A percentile compares a stretch with the other conserved stretches of the same genome.
Conservation (phyloP, 2,113 vertebrate genomes). For the Elgaria multicarinata region DNA sequence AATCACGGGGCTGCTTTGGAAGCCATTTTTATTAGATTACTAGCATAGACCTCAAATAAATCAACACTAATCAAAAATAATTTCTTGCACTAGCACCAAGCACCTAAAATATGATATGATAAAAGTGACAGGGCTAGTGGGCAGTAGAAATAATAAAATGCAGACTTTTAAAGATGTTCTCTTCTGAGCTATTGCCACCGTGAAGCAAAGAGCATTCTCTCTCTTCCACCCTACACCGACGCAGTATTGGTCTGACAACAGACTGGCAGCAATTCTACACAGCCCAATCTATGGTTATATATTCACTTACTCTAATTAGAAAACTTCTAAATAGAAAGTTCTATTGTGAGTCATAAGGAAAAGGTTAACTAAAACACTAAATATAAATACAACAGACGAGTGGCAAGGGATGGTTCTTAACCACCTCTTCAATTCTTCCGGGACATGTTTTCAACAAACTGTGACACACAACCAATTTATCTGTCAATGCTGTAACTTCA, state of each 20-base stretch:
- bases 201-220: background rate
- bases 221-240: background rate
- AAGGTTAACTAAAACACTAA: background rate
- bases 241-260: background rate
- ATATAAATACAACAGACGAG: slow-evolving; percentile 9
- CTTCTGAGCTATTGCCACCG: background rate
- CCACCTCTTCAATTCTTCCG: background rate
- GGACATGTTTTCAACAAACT: background rate
- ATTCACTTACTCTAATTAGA: slow-evolving; percentile 16
- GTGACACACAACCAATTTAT: background rate
- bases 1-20: background rate
- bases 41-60: background rate
- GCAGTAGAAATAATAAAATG: slow-evolving; percentile 12
- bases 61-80: background rate
- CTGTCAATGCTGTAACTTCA: background rate
- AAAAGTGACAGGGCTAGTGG: background rate
- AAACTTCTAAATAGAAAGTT: slow-evolving; percentile 18
- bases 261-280: background rate
- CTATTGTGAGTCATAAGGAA: slow-evolving; percentile 13
- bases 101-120: background rate
- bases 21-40: background rate
- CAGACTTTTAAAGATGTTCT: background rate
- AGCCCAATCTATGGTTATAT: background rate
- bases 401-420: background rate
- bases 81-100: background rate